Evolutionary conservation across 2,888 invertebrate species (phyloP).

Genomic region (Drosophila pseudotalamancana): DNA sequence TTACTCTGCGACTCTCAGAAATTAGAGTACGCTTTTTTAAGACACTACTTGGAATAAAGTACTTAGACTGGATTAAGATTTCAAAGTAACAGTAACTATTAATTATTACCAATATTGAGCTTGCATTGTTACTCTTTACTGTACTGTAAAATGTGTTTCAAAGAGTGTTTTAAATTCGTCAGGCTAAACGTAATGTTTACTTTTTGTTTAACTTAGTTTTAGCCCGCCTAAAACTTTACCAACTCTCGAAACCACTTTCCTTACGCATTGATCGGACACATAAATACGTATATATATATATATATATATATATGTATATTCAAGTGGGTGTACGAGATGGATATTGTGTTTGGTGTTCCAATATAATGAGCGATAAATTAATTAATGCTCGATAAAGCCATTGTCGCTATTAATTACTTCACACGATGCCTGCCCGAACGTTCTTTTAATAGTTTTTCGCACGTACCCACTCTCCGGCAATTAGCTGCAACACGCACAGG

Average conservation of each 20-base stretch:
- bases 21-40: no score
- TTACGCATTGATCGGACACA: background rate
- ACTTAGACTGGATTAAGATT: no score
- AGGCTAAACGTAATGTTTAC: no score
- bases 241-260: background rate
- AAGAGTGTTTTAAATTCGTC: background rate
- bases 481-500: constrained; percentile 52
- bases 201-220: constrained; percentile 30
- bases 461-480: constrained; percentile 35
- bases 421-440: constrained; percentile 35
- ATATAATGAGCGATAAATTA: constrained; percentile 69
- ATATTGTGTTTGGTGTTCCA: constrained; percentile 11
- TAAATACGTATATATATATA: background rate
- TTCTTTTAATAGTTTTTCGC: constrained; percentile 59
- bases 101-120: background rate
- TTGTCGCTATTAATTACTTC: constrained; percentile 70
- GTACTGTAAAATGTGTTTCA: no score
- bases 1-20: no score
- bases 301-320: background rate
- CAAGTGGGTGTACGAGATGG: background rate
- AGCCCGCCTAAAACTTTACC: constrained; percentile 26
- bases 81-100: no score
- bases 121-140: no score
- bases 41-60: no score
- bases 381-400: constrained; percentile 74